Conservation (phyloP, 2,888 invertebrate genomes). For the Amphipyra berbera region DNA sequence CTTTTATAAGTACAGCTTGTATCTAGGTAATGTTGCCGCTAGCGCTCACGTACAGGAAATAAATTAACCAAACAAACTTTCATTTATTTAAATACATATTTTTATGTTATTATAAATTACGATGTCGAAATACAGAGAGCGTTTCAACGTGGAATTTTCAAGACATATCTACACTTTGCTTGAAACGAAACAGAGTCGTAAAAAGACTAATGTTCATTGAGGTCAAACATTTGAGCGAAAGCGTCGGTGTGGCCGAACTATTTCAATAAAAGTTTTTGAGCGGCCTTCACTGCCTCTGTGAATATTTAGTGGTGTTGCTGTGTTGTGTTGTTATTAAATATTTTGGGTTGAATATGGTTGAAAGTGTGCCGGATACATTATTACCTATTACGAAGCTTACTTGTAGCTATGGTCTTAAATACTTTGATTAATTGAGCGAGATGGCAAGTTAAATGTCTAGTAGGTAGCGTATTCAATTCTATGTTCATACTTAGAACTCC, state of each 20-base stretch:
- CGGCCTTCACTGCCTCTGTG: constrained; percentile 64
- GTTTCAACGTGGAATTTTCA: constrained; percentile 22
- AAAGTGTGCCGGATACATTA: not conserved
- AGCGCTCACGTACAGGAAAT: not conserved
- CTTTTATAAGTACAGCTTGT: constrained; percentile 1
- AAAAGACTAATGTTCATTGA: constrained; percentile 72
- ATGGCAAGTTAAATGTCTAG: no score
- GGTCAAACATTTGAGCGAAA: constrained; percentile 65
- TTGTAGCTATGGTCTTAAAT: no score
- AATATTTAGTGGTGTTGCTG: constrained; percentile 43
- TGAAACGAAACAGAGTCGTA: constrained; percentile 67
- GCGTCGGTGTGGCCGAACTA: constrained; percentile 70
- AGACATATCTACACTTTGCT: constrained; percentile 43
- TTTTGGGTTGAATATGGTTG: constrained; percentile 33
- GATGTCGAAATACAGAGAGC: constrained; percentile 16
- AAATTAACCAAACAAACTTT: not conserved
- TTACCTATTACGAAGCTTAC: no score
- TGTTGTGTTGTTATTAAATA: constrained; percentile 42
- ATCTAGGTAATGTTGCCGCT: not conserved
- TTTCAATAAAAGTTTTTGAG: constrained; percentile 81
- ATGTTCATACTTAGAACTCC: no score
- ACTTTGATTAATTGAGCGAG: no score
- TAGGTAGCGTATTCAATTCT: no score
- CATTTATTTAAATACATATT: constrained; percentile 5
- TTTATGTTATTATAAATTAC: constrained; percentile 6